Conservation (phyloP, 2,888 invertebrate species). For the Drosophila atripex region DNA sequence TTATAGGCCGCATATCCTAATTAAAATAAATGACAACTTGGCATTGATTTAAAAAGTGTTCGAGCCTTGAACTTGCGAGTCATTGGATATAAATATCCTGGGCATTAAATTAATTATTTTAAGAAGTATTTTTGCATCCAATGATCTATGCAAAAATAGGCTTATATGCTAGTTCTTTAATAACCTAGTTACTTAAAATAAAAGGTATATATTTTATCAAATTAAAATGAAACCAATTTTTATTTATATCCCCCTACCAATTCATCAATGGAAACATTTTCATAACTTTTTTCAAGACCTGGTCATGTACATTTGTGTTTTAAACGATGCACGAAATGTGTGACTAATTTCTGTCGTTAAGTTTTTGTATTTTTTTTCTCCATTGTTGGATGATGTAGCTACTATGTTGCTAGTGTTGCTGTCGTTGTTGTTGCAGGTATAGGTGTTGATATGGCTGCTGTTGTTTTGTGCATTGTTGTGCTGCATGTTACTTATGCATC, state of each 20-base stretch:
- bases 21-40: too few relatives aligned
- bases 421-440: slow-evolving; percentile 6
- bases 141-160: too few relatives aligned
- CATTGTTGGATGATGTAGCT: slow-evolving; percentile 32
- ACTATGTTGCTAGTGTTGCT: slow-evolving; percentile 23
- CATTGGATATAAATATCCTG: too few relatives aligned
- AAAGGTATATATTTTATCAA: too few relatives aligned
- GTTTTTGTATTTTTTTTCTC: slow-evolving; percentile 10
- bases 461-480: slow-evolving; percentile 12
- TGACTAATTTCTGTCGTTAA: slow-evolving; percentile 63
- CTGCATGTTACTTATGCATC: slow-evolving; percentile 23
- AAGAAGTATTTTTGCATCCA: too few relatives aligned
- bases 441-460: slow-evolving; percentile 18
- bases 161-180: too few relatives aligned
- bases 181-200: too few relatives aligned
- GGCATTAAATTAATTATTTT: too few relatives aligned
- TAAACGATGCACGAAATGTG: slow-evolving; percentile 58
- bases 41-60: too few relatives aligned
- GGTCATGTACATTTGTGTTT: slow-evolving; percentile 40
- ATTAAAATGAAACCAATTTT: too few relatives aligned
- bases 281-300: slow-evolving; percentile 1
- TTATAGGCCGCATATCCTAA: too few relatives aligned
- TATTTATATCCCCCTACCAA: not conserved
- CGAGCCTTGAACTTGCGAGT: too few relatives aligned
- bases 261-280: not conserved